Percentiles rank a stretch among this genome's conserved stretches.
Conservation (phyloP, 1,140 invertebrate genomes). For the Chironomus striatipennis region DNA sequence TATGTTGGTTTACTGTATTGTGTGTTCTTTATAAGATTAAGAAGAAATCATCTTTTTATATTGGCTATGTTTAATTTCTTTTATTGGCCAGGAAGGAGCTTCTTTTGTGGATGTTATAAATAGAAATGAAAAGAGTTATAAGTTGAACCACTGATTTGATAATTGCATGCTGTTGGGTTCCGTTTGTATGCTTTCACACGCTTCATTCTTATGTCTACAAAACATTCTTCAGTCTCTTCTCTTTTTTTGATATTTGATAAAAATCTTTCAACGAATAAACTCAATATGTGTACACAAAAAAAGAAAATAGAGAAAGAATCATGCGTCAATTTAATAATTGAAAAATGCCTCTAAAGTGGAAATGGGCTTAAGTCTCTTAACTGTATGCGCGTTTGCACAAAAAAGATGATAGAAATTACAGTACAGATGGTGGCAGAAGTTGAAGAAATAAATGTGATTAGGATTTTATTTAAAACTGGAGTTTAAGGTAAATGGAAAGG, state of each 20-base stretch:
- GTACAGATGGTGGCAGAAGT: too few species aligned
- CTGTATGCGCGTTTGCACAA: background rate
- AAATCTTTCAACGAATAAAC: background rate
- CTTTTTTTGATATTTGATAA: background rate
- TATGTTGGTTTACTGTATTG: background rate
- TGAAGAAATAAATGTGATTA: too few species aligned
- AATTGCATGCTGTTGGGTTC: conserved; percentile 5
- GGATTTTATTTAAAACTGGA: too few species aligned
- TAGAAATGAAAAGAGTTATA: background rate
- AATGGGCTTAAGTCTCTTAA: background rate
- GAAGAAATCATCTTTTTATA: background rate
- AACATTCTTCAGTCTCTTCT: background rate
- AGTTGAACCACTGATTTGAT: background rate
- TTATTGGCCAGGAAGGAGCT: background rate
- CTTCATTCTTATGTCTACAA: background rate
- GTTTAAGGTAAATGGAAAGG: too few species aligned
- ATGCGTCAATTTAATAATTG: background rate
- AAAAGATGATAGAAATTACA: too few species aligned
- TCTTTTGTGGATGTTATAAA: background rate
- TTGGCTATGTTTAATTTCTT: background rate
- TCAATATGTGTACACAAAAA: background rate
- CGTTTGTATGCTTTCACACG: background rate
- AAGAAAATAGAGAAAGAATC: background rate
- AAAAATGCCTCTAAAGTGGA: background rate
- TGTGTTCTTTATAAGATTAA: background rate